phyloP scores from a whole-genome alignment of 2,797 vertebrate species.

The Pangasius sanitwongsei region DNA sequence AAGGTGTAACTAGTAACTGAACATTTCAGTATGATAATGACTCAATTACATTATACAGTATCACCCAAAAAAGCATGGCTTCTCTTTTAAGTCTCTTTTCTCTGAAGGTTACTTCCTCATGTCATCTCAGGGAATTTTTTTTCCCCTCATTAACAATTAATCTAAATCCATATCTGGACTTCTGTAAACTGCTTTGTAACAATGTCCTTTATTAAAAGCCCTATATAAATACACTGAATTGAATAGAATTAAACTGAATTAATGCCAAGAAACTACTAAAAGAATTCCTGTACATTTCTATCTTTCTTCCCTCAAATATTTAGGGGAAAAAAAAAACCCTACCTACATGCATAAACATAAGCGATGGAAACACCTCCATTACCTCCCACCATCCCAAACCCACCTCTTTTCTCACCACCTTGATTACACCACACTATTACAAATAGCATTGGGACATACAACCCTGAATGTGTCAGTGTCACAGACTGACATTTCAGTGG shows the following conservation, averaged over 20 bases:
- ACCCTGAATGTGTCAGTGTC: neutral
- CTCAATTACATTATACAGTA: neutral
- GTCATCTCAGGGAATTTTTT: neutral
- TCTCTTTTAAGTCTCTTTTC: neutral
- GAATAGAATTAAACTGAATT: neutral
- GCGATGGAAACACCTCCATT: too few relatives aligned
- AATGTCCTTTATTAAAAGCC: neutral
- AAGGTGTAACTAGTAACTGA: neutral
- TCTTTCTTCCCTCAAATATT: neutral
- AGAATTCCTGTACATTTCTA: neutral
- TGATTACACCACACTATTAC: neutral
- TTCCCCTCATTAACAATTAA: neutral
- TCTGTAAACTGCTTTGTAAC: neutral
- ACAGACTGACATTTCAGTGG: neutral
- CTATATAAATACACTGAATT: neutral
- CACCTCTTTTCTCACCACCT: neutral
- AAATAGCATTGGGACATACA: neutral
- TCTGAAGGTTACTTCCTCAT: neutral
- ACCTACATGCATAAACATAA: neutral
- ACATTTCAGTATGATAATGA: neutral
- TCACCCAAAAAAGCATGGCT: neutral
- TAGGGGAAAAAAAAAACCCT: neutral
- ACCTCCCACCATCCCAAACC: neutral
- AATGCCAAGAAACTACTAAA: neutral
- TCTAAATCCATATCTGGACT: neutral